Conservation (phyloP, 2,113 vertebrate species). For the Chlorocebus sabaeus region DNA sequence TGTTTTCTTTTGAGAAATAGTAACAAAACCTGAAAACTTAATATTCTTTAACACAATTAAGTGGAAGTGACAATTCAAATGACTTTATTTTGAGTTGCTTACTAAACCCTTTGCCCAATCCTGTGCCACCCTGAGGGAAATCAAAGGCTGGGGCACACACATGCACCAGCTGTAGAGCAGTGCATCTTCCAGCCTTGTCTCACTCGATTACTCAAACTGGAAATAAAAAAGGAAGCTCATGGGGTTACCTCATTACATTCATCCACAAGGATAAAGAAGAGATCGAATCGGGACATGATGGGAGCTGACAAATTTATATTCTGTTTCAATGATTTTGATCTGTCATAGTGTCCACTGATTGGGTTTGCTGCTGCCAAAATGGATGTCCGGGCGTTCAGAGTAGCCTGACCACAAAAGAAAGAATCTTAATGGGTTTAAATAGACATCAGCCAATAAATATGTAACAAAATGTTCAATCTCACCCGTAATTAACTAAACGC, state of each 20-base stretch:
- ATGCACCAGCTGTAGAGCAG: not conserved
- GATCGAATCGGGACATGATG: slow-evolving; percentile 99
- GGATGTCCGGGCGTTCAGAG: slow-evolving; percentile 97
- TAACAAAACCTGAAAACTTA: not conserved
- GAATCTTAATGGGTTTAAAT: not conserved
- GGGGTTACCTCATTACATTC: slow-evolving; percentile 96
- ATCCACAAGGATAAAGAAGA: slow-evolving; percentile 99
- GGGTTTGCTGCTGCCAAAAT: slow-evolving; percentile 99
- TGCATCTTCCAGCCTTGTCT: not conserved
- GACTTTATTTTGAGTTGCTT: not conserved
- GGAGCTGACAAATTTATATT: slow-evolving; percentile 96
- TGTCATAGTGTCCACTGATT: slow-evolving; percentile 93
- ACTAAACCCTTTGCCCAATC: not conserved
- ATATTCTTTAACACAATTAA: not conserved
- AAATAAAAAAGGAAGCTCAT: slow-evolving; percentile 32
- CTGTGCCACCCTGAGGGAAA: not conserved
- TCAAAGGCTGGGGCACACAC: not conserved
- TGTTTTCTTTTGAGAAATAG: not conserved
- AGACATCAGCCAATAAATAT: not conserved
- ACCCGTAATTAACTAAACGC: not conserved
- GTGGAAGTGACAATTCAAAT: not conserved
- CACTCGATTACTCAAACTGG: not conserved
- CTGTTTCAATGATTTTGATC: slow-evolving; percentile 97
- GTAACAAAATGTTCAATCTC: not conserved
- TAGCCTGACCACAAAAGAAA: slow-evolving; percentile 86